Evolutionary conservation across 2,797 vertebrate genomes (phyloP), one percentile per base, ranked within the genome.

Genomic region (Pipistrellus nathusii): DNA sequence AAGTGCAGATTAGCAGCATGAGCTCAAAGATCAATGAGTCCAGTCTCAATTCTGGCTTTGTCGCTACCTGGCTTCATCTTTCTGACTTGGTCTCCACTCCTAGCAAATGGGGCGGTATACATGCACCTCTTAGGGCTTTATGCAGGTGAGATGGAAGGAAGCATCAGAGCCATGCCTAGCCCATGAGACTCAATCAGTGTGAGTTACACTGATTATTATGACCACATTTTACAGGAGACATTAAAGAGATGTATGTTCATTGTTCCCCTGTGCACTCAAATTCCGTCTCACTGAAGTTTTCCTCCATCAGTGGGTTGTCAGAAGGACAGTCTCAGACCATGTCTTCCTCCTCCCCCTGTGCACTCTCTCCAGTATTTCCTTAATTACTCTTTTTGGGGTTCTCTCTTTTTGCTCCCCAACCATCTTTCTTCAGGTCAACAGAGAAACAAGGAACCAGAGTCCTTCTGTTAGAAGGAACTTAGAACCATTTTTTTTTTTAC

Each of bases 281-380:
- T 8, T 46, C n/a, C 8, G 7, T 41, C 27, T 25, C 8, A 30
- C 68, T 38, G 38, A 13, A 17, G 5, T 32, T 59, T 59, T 44
- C 77, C 5, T 46, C 51, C 1, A 4, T 18, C 68, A 21, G 0
- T 20, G 38, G 10, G 20, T 8, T 57, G 73, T 51, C 10, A 12
- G 46, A 64, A n/a, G 53, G 20, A 14, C 27, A 18, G 5, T 69
- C 0, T 25, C 2, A 66, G 30, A 12, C 41, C 6, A 7, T 9
- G 18, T 8, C 35, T 13, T 59, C 41, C 18, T 30, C 32, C 1
- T 1, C 5, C 1, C 10, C 13, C 17, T 4, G 0, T 25, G 6
- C 13, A 18, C 55, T 27, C 44, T 44, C 23, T 68, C 5, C 17
- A 41, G 25, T 21, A 20, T 44, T 7, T 11, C 35, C 38, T 15